phyloP scores from a whole-genome alignment of 2,888 invertebrate genomes.

The Podabrus alpinus region DNA sequence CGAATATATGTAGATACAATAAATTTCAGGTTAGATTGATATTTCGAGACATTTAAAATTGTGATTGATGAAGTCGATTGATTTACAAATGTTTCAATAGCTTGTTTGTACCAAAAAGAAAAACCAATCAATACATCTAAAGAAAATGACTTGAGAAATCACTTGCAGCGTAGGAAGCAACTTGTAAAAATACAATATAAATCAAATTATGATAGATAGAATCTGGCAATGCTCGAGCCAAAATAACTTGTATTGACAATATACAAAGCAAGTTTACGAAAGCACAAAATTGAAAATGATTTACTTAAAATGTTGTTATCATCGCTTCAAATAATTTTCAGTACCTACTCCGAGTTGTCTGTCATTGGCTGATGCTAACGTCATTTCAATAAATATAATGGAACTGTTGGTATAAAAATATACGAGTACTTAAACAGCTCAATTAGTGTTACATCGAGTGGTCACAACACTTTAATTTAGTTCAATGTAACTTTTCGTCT shows the following conservation, averaged over 20 bases:
- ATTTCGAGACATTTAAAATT: not conserved
- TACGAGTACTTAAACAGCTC: conserved; percentile 15
- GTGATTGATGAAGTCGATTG: not conserved
- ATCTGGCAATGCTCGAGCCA: not conserved
- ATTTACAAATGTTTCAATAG: not conserved
- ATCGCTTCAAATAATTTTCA: not conserved
- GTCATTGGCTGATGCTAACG: not conserved
- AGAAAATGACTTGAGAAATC: not conserved
- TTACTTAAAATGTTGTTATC: not conserved
- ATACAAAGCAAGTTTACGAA: not conserved
- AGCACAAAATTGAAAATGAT: not conserved
- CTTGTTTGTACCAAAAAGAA: not conserved
- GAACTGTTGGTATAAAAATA: conserved; percentile 22
- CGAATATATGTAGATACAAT: not conserved
- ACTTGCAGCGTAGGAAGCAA: not conserved
- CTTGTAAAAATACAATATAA: not conserved
- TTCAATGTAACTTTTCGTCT: not conserved
- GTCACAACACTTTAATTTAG: conserved; percentile 20
- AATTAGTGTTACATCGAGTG: conserved; percentile 14
- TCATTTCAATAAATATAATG: conserved; percentile 19
- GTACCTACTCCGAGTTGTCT: not conserved
- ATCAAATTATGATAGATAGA: not conserved
- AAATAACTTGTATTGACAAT: not conserved
- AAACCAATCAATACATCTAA: not conserved
- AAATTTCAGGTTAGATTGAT: not conserved